Conservation (phyloP, 2,797 vertebrate genomes). For the Hipposideros larvatus region DNA sequence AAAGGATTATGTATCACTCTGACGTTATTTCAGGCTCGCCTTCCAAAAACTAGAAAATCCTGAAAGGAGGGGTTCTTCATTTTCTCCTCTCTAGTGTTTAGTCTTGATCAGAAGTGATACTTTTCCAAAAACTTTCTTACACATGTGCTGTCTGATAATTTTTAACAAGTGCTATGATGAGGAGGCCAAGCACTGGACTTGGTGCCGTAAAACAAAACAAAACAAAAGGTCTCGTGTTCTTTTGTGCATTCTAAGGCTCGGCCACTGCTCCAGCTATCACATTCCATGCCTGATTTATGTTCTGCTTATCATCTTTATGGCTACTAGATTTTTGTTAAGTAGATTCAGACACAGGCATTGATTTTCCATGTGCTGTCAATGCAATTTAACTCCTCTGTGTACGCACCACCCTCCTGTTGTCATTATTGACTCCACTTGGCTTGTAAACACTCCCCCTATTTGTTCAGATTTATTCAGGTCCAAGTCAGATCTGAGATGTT, state of each 20-base stretch:
- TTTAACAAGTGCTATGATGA: background rate
- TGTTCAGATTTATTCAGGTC: background rate
- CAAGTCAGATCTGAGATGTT: background rate
- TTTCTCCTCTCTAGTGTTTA: background rate
- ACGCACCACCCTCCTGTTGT: background rate
- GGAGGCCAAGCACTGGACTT: background rate
- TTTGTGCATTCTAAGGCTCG: background rate
- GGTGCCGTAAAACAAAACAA: background rate
- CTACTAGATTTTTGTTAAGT: background rate
- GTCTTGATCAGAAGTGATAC: background rate
- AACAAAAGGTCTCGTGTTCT: background rate
- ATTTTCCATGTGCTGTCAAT: background rate
- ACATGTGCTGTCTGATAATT: background rate
- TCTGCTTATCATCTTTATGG: background rate
- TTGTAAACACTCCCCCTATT: background rate
- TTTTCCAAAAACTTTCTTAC: background rate
- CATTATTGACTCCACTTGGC: background rate
- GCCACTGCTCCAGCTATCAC: background rate
- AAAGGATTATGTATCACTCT: fast-evolving
- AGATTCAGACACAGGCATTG: background rate
- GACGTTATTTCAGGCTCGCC: background rate
- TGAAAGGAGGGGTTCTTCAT: background rate
- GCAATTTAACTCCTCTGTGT: background rate
- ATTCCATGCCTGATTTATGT: background rate
- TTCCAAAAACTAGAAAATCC: background rate